These are phyloP conservation scores for Lepilemur ruficaudatus DNA, from an alignment of 2,797 vertebrate species.

Conservation along the genomic window DNA sequence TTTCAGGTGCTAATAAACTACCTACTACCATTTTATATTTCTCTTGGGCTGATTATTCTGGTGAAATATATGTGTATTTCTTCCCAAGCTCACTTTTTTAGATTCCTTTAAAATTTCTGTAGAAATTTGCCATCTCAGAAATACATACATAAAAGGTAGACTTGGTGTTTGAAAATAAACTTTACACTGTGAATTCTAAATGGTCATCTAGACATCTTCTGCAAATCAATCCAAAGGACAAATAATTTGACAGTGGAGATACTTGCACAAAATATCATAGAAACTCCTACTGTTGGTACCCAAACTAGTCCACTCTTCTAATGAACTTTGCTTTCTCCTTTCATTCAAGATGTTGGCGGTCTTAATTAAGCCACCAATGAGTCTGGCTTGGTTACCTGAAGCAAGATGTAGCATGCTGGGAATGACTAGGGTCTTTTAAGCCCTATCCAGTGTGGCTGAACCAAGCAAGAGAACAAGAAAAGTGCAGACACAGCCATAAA, in stretches of 20 bases:
- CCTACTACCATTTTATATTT: background rate
- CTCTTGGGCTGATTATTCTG: background rate
- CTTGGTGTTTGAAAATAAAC: background rate
- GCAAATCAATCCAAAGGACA: background rate
- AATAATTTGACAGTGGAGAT: background rate
- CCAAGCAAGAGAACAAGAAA: background rate
- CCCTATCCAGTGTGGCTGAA: background rate
- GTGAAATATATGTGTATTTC: background rate
- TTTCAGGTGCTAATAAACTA: background rate
- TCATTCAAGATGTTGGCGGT: background rate
- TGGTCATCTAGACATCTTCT: background rate
- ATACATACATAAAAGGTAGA: background rate
- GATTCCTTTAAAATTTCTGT: background rate
- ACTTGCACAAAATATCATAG: background rate
- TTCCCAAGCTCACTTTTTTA: background rate
- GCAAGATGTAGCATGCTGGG: background rate
- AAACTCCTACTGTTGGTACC: background rate
- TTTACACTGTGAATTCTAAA: background rate
- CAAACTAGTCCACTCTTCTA: background rate
- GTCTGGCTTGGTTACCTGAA: background rate
- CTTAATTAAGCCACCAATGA: background rate
- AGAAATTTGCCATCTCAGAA: background rate
- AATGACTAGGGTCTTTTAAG: background rate
- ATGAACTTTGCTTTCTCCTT: background rate
- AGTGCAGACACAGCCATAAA: background rate